These are phyloP conservation scores for Andrena flavipes DNA, from an alignment of 2,888 invertebrate genomes.

Conservation along the genomic window DNA sequence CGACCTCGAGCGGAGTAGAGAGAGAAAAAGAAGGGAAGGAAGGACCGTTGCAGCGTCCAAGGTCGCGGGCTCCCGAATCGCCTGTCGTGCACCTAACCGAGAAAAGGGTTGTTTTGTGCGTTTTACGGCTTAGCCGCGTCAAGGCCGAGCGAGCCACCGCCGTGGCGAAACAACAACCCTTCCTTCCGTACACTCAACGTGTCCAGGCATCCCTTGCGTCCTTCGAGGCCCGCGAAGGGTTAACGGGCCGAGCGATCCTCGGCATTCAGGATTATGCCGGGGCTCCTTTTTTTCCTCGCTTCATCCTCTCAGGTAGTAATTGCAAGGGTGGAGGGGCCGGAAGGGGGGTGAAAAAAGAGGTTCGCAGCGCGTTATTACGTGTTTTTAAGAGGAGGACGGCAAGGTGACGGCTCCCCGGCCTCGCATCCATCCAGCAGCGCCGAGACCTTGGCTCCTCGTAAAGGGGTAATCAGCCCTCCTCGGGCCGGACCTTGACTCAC, in stretches of 20 bases:
- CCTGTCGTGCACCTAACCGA: slow-evolving; percentile 22
- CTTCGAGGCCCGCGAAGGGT: slow-evolving; percentile 70
- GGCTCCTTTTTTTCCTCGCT: slow-evolving; percentile 61
- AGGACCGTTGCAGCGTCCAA: slow-evolving; percentile 43
- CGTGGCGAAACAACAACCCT: slow-evolving; percentile 73
- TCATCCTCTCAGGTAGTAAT: slow-evolving; percentile 49
- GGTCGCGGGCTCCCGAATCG: slow-evolving; percentile 37
- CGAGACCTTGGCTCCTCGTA: slow-evolving; percentile 81
- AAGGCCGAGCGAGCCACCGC: slow-evolving; percentile 59
- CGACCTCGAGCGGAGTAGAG: neutral
- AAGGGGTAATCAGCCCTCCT: slow-evolving; percentile 84
- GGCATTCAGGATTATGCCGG: slow-evolving; percentile 72
- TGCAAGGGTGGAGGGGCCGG: neutral
- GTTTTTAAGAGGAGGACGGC: slow-evolving; percentile 47
- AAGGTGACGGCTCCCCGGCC: slow-evolving; percentile 38
- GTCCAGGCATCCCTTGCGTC: slow-evolving; percentile 13
- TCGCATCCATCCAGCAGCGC: slow-evolving; percentile 15
- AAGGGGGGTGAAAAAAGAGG: slow-evolving; percentile 26
- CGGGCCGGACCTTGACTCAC: slow-evolving; percentile 78
- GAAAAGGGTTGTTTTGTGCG: slow-evolving; percentile 78
- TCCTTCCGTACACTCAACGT: slow-evolving; percentile 71
- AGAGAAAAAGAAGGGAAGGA: slow-evolving; percentile 15
- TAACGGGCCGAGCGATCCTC: slow-evolving; percentile 67
- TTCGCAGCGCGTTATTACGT: slow-evolving; percentile 31
- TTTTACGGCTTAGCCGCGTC: slow-evolving; percentile 59